phyloP scores from a whole-genome alignment of 2,113 vertebrate genomes.

The Gavialis gangeticus region DNA sequence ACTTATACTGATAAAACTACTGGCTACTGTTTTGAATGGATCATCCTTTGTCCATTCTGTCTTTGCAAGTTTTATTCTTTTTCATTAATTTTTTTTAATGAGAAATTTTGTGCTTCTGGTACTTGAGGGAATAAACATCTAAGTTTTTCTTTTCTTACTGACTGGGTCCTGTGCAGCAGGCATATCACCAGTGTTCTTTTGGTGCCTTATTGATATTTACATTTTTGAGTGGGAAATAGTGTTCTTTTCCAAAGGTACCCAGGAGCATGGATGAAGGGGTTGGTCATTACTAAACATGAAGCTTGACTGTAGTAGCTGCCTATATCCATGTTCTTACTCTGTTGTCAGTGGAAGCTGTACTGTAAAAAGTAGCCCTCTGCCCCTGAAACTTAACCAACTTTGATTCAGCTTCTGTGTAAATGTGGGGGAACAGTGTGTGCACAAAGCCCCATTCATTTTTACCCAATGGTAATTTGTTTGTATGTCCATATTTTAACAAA shows the following conservation, averaged over 20 bases:
- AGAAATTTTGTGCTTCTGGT: not conserved
- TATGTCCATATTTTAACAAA: no score
- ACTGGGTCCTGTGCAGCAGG: not conserved
- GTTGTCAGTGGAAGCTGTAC: no score
- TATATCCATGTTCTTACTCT: not conserved
- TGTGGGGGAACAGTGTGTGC: no score
- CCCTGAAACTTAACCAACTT: no score
- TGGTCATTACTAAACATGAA: no score
- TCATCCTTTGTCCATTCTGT: not conserved
- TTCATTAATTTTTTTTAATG: not conserved
- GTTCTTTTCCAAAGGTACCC: not conserved
- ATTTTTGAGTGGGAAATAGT: not conserved
- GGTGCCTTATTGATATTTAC: not conserved
- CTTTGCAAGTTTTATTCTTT: not conserved
- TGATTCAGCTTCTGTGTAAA: no score
- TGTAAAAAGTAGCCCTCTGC: no score
- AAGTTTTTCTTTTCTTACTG: not conserved
- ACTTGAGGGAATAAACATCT: fast-evolving
- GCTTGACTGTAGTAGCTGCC: not conserved
- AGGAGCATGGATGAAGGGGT: no score
- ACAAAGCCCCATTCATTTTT: no score
- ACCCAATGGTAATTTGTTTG: no score
- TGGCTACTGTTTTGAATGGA: not conserved
- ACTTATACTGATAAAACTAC: not conserved
- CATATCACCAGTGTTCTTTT: not conserved